Conservation (phyloP, 2,888 invertebrate species). For the Keiferia lycopersicella region DNA sequence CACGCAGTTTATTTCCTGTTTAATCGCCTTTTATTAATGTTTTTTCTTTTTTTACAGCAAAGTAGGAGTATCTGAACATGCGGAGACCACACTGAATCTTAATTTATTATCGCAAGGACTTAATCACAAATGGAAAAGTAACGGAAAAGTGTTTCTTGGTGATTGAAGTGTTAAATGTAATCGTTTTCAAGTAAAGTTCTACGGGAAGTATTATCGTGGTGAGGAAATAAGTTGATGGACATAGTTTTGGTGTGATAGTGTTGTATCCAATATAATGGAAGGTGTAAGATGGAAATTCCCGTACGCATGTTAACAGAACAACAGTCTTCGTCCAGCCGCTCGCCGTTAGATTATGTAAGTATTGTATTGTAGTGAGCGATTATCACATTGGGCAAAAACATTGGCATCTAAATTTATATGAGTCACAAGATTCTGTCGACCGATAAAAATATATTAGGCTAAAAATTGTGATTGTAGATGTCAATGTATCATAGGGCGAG, state of each 20-base stretch:
- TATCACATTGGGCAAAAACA: slow-evolving; percentile 43
- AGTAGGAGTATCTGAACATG: slow-evolving; percentile 57
- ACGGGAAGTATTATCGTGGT: slow-evolving; percentile 64
- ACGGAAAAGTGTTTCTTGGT: slow-evolving; percentile 73
- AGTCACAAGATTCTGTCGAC: slow-evolving; percentile 55
- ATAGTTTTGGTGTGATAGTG: slow-evolving; percentile 78
- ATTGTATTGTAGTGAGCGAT: slow-evolving; percentile 53
- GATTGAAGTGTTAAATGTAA: slow-evolving; percentile 71
- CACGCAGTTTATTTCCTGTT: too few relatives aligned
- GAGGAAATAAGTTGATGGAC: slow-evolving; percentile 66
- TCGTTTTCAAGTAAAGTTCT: slow-evolving; percentile 50
- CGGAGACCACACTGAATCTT: slow-evolving; percentile 71
- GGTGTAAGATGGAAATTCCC: slow-evolving; percentile 71
- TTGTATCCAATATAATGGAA: slow-evolving; percentile 80
- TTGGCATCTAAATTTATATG: slow-evolving; percentile 59
- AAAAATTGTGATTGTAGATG: slow-evolving; percentile 56
- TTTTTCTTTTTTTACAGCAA: slow-evolving; percentile 59
- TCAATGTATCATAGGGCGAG: slow-evolving; percentile 49
- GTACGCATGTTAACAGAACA: slow-evolving; percentile 57
- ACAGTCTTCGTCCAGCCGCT: slow-evolving; percentile 58
- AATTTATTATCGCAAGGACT: slow-evolving; percentile 79
- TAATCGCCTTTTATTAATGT: too few relatives aligned
- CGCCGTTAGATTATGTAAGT: slow-evolving; percentile 62
- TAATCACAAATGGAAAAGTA: slow-evolving; percentile 69
- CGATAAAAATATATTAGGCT: slow-evolving; percentile 56